Conservation (phyloP, 2,797 vertebrate species). For the Sparus aurata region DNA sequence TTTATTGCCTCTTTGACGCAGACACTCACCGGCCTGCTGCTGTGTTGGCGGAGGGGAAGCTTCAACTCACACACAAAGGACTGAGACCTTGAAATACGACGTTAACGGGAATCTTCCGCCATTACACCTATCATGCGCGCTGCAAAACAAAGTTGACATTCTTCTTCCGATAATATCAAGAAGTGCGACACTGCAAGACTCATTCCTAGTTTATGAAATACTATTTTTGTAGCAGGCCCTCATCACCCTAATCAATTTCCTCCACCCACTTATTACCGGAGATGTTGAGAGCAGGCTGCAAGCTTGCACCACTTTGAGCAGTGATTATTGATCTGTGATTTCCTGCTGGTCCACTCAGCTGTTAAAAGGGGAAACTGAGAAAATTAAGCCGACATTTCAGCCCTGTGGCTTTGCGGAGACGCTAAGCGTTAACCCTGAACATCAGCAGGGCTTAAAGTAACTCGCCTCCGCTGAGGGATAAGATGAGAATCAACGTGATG, state of each 20-base stretch:
- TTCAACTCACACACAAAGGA: slow-evolving; percentile 18
- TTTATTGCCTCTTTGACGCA: slow-evolving; percentile 46
- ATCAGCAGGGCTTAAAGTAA: slow-evolving; percentile 17
- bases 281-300: not conserved
- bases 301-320: slow-evolving; percentile 7
- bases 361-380: slow-evolving; percentile 9
- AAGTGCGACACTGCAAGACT: slow-evolving; percentile 7
- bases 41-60: slow-evolving; percentile 29
- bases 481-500: not conserved
- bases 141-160: slow-evolving; percentile 8
- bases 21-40: slow-evolving; percentile 23
- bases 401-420: not conserved
- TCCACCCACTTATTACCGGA: slow-evolving; percentile 10
- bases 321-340: slow-evolving; percentile 45
- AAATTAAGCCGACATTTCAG: not conserved
- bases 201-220: not conserved
- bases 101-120: not conserved
- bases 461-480: slow-evolving; percentile 3
- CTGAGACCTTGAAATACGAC: not conserved
- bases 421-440: slow-evolving; percentile 8
- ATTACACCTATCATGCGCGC: not conserved
- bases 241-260: slow-evolving; percentile 29
- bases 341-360: slow-evolving; percentile 21
- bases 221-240: not conserved
- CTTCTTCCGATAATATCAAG: slow-evolving; percentile 11